These are phyloP conservation scores for Caenorhabditis panamensis DNA, from an alignment of 2,888 invertebrate species.

Conservation along the genomic window DNA sequence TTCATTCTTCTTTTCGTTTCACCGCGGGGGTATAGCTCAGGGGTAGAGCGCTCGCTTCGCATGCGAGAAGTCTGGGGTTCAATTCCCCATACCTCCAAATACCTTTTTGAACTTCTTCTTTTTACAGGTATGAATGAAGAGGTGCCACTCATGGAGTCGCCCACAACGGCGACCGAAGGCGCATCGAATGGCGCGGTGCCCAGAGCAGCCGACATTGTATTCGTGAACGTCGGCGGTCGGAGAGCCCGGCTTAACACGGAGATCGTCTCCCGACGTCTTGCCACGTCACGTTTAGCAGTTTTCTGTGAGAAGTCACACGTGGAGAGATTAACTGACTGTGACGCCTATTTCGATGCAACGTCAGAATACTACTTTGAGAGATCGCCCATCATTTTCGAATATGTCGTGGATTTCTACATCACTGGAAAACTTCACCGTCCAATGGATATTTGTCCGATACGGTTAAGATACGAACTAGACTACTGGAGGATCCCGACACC, in stretches of 20 bases:
- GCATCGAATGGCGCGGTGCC: conserved; percentile 30
- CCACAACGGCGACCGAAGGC: neutral
- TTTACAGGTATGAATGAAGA: conserved; percentile 56
- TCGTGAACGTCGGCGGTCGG: conserved; percentile 58
- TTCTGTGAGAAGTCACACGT: conserved; percentile 74
- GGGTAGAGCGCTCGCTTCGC: conserved; percentile 79
- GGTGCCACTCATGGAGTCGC: conserved; percentile 46
- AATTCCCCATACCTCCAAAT: conserved; percentile 77
- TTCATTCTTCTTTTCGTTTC: neutral
- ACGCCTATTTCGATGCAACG: conserved; percentile 77
- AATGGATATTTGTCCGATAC: conserved; percentile 80
- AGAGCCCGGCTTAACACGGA: conserved; percentile 54
- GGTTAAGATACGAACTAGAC: conserved; percentile 77
- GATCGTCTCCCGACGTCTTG: conserved; percentile 59
- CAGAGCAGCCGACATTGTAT: conserved; percentile 30
- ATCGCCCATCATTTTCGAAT: conserved; percentile 78
- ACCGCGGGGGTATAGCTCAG: conserved; percentile 69
- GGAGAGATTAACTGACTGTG: conserved; percentile 76
- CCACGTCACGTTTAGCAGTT: conserved; percentile 69
- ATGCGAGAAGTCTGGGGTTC: conserved; percentile 79
- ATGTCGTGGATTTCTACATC: conserved; percentile 76
- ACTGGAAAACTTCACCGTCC: conserved; percentile 79
- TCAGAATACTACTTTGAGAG: conserved; percentile 80
- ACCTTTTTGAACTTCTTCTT: conserved; percentile 27
- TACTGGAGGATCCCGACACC: conserved; percentile 77